Evolutionary conservation across 2,797 vertebrate genomes (phyloP).

Genomic region (Luscinia megarhynchos): DNA sequence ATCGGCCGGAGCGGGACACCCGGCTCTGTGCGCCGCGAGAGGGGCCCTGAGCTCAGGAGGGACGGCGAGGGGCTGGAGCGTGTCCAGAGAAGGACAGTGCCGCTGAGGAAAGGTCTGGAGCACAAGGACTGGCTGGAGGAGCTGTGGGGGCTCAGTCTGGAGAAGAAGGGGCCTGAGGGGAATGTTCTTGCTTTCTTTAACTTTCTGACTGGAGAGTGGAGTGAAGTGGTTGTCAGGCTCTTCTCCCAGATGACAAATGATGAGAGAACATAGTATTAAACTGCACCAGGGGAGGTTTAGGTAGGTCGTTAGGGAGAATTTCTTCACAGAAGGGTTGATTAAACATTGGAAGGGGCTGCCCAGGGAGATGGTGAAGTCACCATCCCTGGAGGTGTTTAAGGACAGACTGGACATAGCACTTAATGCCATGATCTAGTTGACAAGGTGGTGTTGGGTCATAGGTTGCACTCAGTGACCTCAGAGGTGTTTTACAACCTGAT

Average conservation of each 20-base stretch:
- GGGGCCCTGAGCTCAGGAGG: accelerated
- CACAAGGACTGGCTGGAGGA: background rate
- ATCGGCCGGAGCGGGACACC: background rate
- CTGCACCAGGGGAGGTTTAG: background rate
- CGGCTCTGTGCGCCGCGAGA: accelerated
- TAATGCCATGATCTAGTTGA: background rate
- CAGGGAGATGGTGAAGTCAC: background rate
- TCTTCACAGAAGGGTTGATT: background rate
- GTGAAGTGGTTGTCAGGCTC: background rate
- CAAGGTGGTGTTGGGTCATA: background rate
- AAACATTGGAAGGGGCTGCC: background rate
- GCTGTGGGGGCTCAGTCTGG: background rate
- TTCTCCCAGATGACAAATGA: background rate
- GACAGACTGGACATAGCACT: background rate
- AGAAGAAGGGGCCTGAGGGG: background rate
- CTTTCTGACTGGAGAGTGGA: background rate
- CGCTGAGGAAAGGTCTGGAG: background rate
- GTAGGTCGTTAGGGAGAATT: background rate
- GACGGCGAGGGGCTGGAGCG: background rate
- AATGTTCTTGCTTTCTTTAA: background rate
- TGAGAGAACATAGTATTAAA: background rate
- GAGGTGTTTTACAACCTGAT: background rate
- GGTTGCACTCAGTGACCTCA: background rate
- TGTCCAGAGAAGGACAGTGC: background rate
- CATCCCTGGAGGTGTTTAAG: background rate